A percentile compares a stretch with the other conserved stretches of the same genome.
Conservation (phyloP, 2,797 vertebrate genomes). For the Microhierax caerulescens region DNA sequence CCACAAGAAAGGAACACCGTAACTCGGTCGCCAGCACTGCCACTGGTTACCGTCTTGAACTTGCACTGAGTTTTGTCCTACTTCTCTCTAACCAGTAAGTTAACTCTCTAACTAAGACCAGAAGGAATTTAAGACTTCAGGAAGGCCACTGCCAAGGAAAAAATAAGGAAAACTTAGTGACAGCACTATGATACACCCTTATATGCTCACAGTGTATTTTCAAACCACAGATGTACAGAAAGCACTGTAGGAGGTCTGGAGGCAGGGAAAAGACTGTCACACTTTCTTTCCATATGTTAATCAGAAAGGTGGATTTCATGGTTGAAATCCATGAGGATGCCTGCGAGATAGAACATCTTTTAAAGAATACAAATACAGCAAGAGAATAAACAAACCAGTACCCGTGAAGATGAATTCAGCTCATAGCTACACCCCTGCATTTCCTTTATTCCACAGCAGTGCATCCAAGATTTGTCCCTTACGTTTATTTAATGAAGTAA, state of each 20-base stretch:
- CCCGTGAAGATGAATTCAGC: background rate
- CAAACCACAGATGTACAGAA: background rate
- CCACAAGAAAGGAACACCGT: rapidly evolving
- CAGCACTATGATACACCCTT: rapidly evolving
- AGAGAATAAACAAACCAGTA: background rate
- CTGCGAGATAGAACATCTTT: background rate
- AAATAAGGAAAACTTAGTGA: background rate
- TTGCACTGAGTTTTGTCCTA: background rate
- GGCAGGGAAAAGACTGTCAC: background rate
- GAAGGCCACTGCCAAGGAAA: background rate
- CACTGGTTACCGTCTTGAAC: background rate
- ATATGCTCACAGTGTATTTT: background rate
- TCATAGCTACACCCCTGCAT: background rate
- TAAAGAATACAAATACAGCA: background rate
- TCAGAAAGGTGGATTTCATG: background rate
- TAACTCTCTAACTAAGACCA: background rate
- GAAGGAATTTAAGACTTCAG: background rate
- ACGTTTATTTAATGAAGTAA: background rate
- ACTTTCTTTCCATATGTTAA: background rate
- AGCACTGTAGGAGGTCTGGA: background rate
- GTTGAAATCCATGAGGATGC: too few relatives aligned
- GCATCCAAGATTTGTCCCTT: background rate
- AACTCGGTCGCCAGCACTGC: background rate
- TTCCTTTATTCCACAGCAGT: background rate
- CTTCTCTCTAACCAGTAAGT: background rate